A percentile compares a stretch with the other conserved stretches of the same genome.
Conservation (phyloP, 2,888 invertebrate species). For the Macrostomum cliftonense region DNA sequence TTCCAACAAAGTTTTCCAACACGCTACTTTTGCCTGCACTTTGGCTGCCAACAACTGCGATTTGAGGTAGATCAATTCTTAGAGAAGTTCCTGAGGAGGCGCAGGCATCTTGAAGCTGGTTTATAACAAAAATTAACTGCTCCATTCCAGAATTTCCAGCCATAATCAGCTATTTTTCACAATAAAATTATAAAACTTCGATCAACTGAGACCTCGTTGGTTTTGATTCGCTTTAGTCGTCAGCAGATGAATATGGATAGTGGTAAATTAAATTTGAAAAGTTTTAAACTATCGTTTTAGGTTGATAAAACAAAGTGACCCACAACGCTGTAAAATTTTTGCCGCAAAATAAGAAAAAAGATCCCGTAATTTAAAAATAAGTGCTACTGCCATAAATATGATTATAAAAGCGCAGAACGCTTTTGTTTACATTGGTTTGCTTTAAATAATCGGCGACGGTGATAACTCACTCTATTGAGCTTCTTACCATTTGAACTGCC, state of each 20-base stretch:
- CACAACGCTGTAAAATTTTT: no score
- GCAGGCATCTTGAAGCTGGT: constrained; percentile 98
- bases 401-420: no score
- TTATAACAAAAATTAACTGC: constrained; percentile 92
- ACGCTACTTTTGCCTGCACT: constrained; percentile 62
- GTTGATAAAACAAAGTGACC: no score
- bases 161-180: constrained; percentile 1
- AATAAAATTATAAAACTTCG: no score
- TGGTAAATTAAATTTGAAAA: constrained; percentile 1
- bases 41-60: constrained; percentile 72
- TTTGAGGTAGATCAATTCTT: constrained; percentile 95
- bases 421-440: no score
- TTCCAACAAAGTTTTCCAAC: constrained; percentile 86
- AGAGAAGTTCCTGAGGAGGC: constrained; percentile 90
- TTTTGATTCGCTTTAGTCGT: not conserved
- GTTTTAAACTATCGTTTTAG: not conserved
- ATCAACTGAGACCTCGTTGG: no score
- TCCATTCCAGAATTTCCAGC: constrained; percentile 56
- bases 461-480: no score
- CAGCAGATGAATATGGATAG: not conserved
- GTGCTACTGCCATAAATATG: no score
- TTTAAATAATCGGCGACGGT: no score
- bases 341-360: no score
- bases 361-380: no score
- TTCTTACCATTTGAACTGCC: no score